Base-by-base conservation (phyloP, 2,888 invertebrate species). In the Diarsia mendica region DNA sequence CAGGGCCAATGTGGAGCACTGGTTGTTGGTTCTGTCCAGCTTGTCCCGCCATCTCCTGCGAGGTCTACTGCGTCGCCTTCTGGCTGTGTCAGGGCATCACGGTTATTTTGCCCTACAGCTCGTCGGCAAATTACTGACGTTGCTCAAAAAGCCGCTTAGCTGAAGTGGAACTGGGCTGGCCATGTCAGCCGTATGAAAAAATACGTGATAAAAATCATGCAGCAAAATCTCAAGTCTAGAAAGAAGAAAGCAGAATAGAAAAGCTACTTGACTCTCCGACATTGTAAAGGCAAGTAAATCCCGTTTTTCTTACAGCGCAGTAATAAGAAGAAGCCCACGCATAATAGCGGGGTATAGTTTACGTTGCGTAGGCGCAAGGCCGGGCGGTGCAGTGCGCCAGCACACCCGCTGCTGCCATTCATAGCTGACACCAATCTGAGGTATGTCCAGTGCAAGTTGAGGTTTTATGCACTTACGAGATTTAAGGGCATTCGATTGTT, bases 281-380 rank as follows among this genome's bases (percentile, higher is more conserved):
- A 83, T 83, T 83, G 67, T 49, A 71, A 80, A 66, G 72, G 70
- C 72, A 64, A 69, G 28, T 58, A 61, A 65, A 81, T 85, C 82
- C 72, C 65, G 78, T 87, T 78, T 78, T 80, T 46, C 61, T 67
- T 67, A 66, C 11, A 46, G 49, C 23, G 39, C 75, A 69, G 23
- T 46, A 55, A 53, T 58, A 20, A 58, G 68, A 64, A 71, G 75
- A 76, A 63, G 64, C 78, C 84, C 77, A 81, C 87, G 80, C 73
- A 80, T 69, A 81, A 77, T 78, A 76, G 80, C 75, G 75, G 71
- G 72, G 83, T 85, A 75, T 87, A 80, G 73, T 39, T 72, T 82
- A 66, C 68, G 70, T 49, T 80, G 88, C 84, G 89, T 90, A 67
- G 90, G 90, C 79, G 86, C 90, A 90, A 90, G 90, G 90, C 76